A percentile compares a stretch with the other conserved stretches of the same genome.
Evolutionary conservation across 2,113 vertebrate species (phyloP).

Genomic region (Protomyctophum bolini): DNA sequence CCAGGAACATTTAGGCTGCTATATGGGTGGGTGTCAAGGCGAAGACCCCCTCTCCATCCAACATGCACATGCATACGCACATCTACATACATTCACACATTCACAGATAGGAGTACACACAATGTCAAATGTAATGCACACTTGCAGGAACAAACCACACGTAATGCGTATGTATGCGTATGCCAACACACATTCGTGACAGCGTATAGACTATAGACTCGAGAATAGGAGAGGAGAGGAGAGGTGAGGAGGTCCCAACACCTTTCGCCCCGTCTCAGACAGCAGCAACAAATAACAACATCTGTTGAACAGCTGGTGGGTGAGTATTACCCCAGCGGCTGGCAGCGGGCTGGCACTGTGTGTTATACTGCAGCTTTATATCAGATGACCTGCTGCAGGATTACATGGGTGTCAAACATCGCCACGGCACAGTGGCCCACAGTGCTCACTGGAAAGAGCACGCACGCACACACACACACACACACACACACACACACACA

Average conservation of each 20-base stretch:
- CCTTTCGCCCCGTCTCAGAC: constrained; percentile 64
- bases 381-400: constrained; percentile 76
- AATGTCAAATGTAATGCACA: neutral
- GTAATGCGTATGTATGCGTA: no score
- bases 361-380: constrained; percentile 62
- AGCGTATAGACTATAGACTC: no score
- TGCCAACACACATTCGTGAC: no score
- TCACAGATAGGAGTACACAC: neutral
- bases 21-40: constrained; percentile 71
- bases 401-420: constrained; percentile 79
- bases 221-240: constrained; percentile 15
- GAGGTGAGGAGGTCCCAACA: constrained; percentile 22
- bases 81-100: neutral
- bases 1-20: constrained; percentile 70
- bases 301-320: constrained; percentile 80
- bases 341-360: constrained; percentile 67
- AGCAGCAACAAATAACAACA: constrained; percentile 74
- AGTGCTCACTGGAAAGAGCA: constrained; percentile 43
- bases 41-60: constrained; percentile 46
- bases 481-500: neutral
- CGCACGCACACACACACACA: constrained; percentile 3
- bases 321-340: constrained; percentile 71
- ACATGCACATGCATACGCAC: constrained; percentile 10
- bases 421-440: constrained; percentile 61
- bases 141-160: no score